Conservation (phyloP, 2,113 vertebrate genomes). For the Chaetura pelagica region DNA sequence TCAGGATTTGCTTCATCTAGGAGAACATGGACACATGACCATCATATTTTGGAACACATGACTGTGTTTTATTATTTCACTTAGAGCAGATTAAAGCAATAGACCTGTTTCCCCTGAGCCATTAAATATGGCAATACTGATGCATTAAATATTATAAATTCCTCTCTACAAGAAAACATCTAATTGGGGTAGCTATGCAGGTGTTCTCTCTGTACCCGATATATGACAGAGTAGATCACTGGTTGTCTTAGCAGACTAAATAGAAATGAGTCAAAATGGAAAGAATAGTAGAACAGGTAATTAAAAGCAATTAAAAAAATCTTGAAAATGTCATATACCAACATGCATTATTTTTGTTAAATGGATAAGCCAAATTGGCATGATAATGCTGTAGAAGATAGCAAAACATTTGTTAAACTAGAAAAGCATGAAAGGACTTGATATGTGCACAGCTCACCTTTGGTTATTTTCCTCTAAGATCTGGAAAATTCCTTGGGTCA, state of each 20-base stretch:
- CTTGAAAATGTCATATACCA: not conserved
- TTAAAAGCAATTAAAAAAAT: constrained; percentile 1
- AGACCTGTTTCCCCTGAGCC: not conserved
- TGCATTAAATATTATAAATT: not conserved
- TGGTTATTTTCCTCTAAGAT: not conserved
- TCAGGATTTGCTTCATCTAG: not conserved
- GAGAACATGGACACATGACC: not conserved
- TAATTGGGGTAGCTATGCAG: not conserved
- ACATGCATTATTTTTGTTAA: not conserved
- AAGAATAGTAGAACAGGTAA: not conserved
- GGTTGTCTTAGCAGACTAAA: not conserved
- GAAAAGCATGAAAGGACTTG: not conserved
- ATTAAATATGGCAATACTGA: too few species aligned
- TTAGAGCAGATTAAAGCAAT: not conserved
- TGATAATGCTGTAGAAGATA: not conserved
- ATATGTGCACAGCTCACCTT: not conserved
- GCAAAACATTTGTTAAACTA: not conserved
- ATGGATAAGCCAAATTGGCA: not conserved
- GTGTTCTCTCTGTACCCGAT: not conserved
- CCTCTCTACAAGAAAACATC: not conserved
- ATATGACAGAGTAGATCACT: not conserved
- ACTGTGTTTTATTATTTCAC: not conserved
- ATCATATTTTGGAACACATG: not conserved
- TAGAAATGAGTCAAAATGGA: not conserved
- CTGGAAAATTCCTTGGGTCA: not conserved